Evolutionary conservation across 2,888 invertebrate species (phyloP).

Genomic region (Pediacus dermestoides): DNA sequence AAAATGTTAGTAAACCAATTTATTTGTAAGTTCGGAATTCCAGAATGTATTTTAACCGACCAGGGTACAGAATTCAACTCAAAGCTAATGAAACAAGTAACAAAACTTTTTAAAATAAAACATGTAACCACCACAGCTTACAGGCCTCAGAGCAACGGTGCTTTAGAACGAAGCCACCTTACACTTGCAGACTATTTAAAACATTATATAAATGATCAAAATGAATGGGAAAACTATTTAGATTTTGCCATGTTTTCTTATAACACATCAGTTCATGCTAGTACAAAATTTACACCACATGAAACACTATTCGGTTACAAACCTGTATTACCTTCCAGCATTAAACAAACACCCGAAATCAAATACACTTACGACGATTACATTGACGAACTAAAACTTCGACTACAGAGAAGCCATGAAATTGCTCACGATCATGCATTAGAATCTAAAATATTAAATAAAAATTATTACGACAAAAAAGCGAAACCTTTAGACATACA

Average conservation of each 20-base stretch:
- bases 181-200: conserved; percentile 39
- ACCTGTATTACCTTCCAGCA: conserved; percentile 27
- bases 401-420: conserved; percentile 23
- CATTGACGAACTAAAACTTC: conserved; percentile 26
- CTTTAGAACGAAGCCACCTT: conserved; percentile 37
- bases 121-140: conserved; percentile 33
- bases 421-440: conserved; percentile 25
- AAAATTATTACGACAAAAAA: conserved; percentile 28
- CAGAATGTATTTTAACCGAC: conserved; percentile 22
- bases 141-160: conserved; percentile 35
- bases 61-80: conserved; percentile 27
- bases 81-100: conserved; percentile 28
- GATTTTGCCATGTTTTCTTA: conserved; percentile 38
- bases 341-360: conserved; percentile 31
- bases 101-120: conserved; percentile 35
- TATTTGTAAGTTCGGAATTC: too few species aligned
- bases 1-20: too few species aligned
- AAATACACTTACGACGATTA: conserved; percentile 32
- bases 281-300: conserved; percentile 37
- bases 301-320: conserved; percentile 38
- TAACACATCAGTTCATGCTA: conserved; percentile 34
- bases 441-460: conserved; percentile 25
- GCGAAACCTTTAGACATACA: conserved; percentile 12
- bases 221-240: conserved; percentile 39
- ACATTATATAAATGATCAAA: conserved; percentile 39